phyloP scores from a whole-genome alignment of 1,140 invertebrate species.

The Hermetia illucens region DNA sequence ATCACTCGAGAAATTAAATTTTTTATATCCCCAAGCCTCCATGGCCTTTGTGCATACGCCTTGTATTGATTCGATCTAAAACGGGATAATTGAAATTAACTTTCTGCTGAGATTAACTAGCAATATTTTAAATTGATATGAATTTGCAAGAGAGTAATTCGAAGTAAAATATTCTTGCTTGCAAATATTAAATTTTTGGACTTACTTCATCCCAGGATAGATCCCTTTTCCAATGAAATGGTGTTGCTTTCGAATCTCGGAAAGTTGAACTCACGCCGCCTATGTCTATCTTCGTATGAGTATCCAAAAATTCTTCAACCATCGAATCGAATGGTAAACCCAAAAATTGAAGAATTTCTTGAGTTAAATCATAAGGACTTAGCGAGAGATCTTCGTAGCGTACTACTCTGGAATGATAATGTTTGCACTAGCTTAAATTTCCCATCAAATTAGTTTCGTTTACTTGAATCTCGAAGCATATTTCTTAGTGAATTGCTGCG shows the following conservation, averaged over 20 bases:
- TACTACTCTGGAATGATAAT: conserved; percentile 43
- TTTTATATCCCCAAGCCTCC: conserved; percentile 64
- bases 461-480: conserved; percentile 63
- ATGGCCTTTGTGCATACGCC: conserved; percentile 56
- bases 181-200: too few species aligned
- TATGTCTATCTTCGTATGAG: conserved; percentile 62
- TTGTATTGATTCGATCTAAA: conserved; percentile 36
- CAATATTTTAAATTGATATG: too few species aligned
- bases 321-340: conserved; percentile 52
- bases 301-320: conserved; percentile 58
- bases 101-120: too few species aligned
- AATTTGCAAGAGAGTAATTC: conserved; percentile 2
- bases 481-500: conserved; percentile 45
- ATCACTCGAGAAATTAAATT: conserved; percentile 32
- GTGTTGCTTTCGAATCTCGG: conserved; percentile 63
- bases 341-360: conserved; percentile 62
- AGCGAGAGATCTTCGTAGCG: conserved; percentile 76
- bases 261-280: conserved; percentile 73
- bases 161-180: conserved; percentile 33
- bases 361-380: conserved; percentile 52
- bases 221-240: conserved; percentile 71
- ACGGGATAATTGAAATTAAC: too few species aligned
- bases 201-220: conserved; percentile 51
- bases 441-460: conserved; percentile 9
- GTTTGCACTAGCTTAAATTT: not conserved